phyloP scores from a whole-genome alignment of 2,888 invertebrate species.

The Calameuta pallipes region DNA sequence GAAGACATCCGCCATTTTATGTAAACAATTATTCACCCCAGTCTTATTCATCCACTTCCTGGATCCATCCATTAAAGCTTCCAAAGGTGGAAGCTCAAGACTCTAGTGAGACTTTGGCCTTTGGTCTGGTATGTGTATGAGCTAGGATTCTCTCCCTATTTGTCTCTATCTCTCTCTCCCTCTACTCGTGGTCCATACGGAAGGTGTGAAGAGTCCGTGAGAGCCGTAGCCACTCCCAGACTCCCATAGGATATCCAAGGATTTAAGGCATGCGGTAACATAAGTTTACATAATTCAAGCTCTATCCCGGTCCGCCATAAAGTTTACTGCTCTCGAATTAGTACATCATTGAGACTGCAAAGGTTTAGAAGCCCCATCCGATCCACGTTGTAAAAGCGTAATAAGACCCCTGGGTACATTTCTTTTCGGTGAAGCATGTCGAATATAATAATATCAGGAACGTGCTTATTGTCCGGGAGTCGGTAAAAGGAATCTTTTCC shows the following conservation, averaged over 20 bases:
- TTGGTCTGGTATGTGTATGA: too few species aligned
- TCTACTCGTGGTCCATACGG: not conserved
- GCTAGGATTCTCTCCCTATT: too few species aligned
- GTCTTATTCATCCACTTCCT: constrained; percentile 1
- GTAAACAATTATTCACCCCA: constrained; percentile 46
- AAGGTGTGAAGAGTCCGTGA: constrained; percentile 22
- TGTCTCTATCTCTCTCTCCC: too few species aligned
- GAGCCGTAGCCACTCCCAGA: constrained; percentile 13
- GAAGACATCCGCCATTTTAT: constrained; percentile 36
- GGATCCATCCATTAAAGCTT: not conserved
- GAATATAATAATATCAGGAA: constrained; percentile 1
- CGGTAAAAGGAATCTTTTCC: too few species aligned
- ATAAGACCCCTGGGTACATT: constrained; percentile 12
- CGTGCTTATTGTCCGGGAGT: constrained; percentile 2
- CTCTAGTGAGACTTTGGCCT: too few species aligned
- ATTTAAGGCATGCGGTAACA: constrained; percentile 24
- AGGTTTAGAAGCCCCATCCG: constrained; percentile 5
- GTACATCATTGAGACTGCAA: constrained; percentile 26
- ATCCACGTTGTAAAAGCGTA: constrained; percentile 17
- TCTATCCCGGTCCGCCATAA: constrained; percentile 29
- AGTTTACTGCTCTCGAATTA: constrained; percentile 30
- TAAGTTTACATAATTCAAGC: constrained; percentile 35
- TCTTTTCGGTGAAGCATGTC: not conserved
- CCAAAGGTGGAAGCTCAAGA: too few species aligned
- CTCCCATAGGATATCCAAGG: constrained; percentile 5